Evolutionary conservation across 2,797 vertebrate genomes (phyloP).

Genomic region (Sebastes aleutianus): DNA sequence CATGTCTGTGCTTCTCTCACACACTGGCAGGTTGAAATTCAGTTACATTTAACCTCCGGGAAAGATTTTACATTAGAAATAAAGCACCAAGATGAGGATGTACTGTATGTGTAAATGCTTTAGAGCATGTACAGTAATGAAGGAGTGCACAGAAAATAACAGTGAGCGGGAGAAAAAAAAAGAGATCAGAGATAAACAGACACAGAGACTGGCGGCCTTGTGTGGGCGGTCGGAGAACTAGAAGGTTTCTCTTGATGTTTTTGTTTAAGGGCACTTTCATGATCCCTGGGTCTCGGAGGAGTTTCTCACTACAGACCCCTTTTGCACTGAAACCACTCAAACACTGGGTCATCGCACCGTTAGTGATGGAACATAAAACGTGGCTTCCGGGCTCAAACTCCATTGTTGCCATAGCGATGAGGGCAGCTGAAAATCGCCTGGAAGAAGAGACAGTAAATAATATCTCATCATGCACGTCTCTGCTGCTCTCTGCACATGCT

Average conservation of each 20-base stretch:
- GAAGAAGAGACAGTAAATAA: slow-evolving; percentile 25
- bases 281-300: slow-evolving; percentile 50
- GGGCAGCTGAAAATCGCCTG: slow-evolving; percentile 7
- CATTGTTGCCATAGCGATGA: slow-evolving; percentile 51
- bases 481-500: not conserved
- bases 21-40: slow-evolving; percentile 29
- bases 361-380: slow-evolving; percentile 44
- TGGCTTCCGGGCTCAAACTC: slow-evolving; percentile 30
- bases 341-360: slow-evolving; percentile 27
- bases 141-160: slow-evolving; percentile 24
- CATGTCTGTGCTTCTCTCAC: slow-evolving; percentile 33
- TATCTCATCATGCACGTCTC: not conserved
- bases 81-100: not conserved
- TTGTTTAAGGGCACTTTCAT: slow-evolving; percentile 52
- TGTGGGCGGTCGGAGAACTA: slow-evolving; percentile 50
- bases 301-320: slow-evolving; percentile 43
- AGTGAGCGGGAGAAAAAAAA: slow-evolving; percentile 12
- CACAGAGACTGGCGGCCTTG: slow-evolving; percentile 14
- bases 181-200: slow-evolving; percentile 53
- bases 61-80: slow-evolving; percentile 23
- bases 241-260: slow-evolving; percentile 61
- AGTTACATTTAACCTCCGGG: slow-evolving; percentile 42
- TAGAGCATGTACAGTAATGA: slow-evolving; percentile 35
- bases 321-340: slow-evolving; percentile 52
- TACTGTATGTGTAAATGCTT: slow-evolving; percentile 7